These are phyloP conservation scores for Wiebesia pumilae DNA, from an alignment of 1,140 invertebrate genomes.

Conservation along the genomic window DNA sequence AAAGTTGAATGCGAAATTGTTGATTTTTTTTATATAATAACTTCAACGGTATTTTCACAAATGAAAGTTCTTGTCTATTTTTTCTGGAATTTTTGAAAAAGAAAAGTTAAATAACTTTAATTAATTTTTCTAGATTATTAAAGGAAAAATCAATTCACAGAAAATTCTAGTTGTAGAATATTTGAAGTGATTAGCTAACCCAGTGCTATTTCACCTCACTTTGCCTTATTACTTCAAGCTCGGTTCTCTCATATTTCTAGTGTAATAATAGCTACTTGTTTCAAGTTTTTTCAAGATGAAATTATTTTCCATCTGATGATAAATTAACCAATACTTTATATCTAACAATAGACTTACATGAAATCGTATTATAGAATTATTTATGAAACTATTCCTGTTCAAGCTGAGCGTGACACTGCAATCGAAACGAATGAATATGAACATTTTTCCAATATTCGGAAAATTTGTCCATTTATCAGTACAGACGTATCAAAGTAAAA, in stretches of 20 bases:
- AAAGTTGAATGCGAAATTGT: no score
- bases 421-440: neutral
- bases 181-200: neutral
- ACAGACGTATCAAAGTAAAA: neutral
- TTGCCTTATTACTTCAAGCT: neutral
- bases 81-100: neutral
- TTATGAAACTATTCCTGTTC: slow-evolving; percentile 20
- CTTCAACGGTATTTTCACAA: neutral
- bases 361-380: slow-evolving; percentile 15
- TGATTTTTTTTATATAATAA: neutral
- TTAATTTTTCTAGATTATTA: neutral
- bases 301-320: neutral
- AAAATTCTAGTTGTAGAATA: neutral
- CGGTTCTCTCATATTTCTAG: neutral
- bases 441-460: neutral
- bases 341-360: neutral
- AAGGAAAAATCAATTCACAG: neutral
- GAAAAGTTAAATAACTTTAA: neutral
- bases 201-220: neutral
- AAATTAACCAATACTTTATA: neutral
- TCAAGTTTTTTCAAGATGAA: neutral
- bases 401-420: neutral
- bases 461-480: neutral
- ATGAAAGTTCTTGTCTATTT: neutral
- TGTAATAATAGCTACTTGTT: neutral